phyloP scores from a whole-genome alignment of 2,888 invertebrate genomes.

The Agonopterix subpropinquella region DNA sequence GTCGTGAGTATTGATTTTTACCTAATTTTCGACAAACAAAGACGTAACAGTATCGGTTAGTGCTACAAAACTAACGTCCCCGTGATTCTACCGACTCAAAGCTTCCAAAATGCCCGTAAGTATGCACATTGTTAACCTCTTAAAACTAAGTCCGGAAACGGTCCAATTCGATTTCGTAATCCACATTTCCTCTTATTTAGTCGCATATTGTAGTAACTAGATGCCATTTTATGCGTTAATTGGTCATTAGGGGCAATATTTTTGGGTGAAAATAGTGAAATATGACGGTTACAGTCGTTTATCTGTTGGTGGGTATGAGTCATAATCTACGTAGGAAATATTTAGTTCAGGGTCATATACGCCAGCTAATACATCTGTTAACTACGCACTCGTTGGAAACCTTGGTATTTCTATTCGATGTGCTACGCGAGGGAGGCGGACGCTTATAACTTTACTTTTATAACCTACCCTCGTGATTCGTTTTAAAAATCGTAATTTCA shows the following conservation, averaged over 20 bases:
- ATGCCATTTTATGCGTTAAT: not conserved
- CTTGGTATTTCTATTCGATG: constrained; percentile 1
- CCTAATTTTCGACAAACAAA: constrained; percentile 49
- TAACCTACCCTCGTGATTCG: no score
- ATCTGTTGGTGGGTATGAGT: constrained; percentile 20
- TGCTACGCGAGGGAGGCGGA: not conserved
- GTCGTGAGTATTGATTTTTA: constrained; percentile 67
- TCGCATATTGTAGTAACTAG: not conserved
- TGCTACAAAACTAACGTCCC: constrained; percentile 29
- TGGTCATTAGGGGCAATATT: not conserved
- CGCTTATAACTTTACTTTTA: not conserved
- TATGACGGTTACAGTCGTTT: not conserved
- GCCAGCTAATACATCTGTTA: constrained; percentile 7
- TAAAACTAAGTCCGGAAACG: constrained; percentile 14
- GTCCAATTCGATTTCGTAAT: constrained; percentile 14
- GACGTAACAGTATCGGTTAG: constrained; percentile 32
- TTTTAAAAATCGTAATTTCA: no score
- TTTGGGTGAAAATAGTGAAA: not conserved
- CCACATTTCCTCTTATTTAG: constrained; percentile 1
- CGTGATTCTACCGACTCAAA: constrained; percentile 26
- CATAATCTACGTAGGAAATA: constrained; percentile 16
- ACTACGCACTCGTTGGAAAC: constrained; percentile 14
- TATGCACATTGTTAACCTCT: constrained; percentile 16
- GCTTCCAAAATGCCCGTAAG: constrained; percentile 62
- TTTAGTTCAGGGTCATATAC: constrained; percentile 18